Base-by-base conservation (phyloP, 2,797 vertebrate genomes). In the Nannoperca obscura region DNA sequence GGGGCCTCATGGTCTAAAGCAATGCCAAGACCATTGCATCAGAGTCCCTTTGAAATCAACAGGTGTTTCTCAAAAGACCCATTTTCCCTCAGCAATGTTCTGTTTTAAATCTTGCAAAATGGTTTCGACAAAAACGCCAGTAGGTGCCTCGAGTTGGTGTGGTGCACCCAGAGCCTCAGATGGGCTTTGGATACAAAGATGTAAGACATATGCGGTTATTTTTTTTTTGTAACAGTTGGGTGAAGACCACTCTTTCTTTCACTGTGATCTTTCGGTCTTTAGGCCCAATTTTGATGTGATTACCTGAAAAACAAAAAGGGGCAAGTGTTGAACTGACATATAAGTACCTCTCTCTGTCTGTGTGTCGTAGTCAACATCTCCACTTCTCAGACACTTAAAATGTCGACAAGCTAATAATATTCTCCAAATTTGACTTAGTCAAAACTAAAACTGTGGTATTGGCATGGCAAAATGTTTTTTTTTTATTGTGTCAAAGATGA, bases 31-130 rank as follows among this genome's bases (percentile, higher is more conserved):
- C 59, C 66, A 88, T 90, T 94, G 89, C 92, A 93, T 93, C 91
- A 92, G 76, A 86, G 79, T 68, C 55, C 82, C 88, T 91, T 92
- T 91, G 86, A 93, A 92, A 91, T 90, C 82, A 93, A 93, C 92
- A 94, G 91, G 89, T 93, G 91, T 91, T 92, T 88, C 81, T 87
- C 73, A 79, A 90, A 91, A 89, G 77, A 74, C 78, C 70, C 38
- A 27, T 72, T 92, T 86, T 69, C 77, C 75, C 75, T 87, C 86
- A 74, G 81, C 59, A 74, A 80, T 60, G 87, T 81, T 91, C 89
- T 91, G 92, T 85, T 92, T 88, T 71, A 47, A 90, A 85, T 92
- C 88, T 84, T 27, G 24, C 73, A 70, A 76, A 92, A 76, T 34
- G 36, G 6, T 80, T 87, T 78, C 82, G 85, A 86, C 80, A 80